Conservation (phyloP, 2,797 vertebrate genomes). For the Danionella dracula region DNA sequence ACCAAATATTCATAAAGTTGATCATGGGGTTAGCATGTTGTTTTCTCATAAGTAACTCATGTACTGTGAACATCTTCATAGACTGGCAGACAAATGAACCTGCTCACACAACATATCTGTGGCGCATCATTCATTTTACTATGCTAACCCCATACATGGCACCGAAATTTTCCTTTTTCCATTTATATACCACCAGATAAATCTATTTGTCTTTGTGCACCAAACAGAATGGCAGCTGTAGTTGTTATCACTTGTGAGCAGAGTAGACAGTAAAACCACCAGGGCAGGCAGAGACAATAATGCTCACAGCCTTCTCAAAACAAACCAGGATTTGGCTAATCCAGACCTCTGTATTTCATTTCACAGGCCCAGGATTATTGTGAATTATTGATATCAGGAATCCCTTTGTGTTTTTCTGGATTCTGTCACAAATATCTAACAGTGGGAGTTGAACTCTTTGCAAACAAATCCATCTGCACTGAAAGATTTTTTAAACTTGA, state of each 20-base stretch:
- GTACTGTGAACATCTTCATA: too few relatives aligned
- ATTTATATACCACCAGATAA: background rate
- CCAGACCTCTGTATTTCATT: background rate
- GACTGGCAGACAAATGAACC: conserved; percentile 11
- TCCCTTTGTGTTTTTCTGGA: background rate
- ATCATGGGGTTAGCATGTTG: conserved; percentile 1
- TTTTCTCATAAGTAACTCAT: conserved; percentile 1
- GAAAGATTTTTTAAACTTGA: background rate
- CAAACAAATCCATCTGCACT: background rate
- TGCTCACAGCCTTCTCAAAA: background rate
- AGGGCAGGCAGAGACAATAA: background rate
- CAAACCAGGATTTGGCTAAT: conserved; percentile 20
- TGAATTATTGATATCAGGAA: conserved; percentile 13
- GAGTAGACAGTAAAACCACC: conserved; percentile 15
- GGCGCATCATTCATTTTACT: conserved; percentile 17
- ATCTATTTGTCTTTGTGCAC: conserved; percentile 22
- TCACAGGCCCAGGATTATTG: background rate
- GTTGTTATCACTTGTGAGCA: conserved; percentile 14
- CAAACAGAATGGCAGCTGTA: conserved; percentile 1
- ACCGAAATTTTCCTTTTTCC: conserved; percentile 12
- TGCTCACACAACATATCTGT: background rate
- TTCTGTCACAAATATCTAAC: background rate
- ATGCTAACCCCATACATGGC: conserved; percentile 17
- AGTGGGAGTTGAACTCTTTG: background rate
- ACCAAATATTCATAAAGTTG: background rate